A percentile compares a stretch with the other conserved stretches of the same genome.
Conservation (phyloP, 2,797 vertebrate genomes). For the Orientallactaga sibirica region DNA sequence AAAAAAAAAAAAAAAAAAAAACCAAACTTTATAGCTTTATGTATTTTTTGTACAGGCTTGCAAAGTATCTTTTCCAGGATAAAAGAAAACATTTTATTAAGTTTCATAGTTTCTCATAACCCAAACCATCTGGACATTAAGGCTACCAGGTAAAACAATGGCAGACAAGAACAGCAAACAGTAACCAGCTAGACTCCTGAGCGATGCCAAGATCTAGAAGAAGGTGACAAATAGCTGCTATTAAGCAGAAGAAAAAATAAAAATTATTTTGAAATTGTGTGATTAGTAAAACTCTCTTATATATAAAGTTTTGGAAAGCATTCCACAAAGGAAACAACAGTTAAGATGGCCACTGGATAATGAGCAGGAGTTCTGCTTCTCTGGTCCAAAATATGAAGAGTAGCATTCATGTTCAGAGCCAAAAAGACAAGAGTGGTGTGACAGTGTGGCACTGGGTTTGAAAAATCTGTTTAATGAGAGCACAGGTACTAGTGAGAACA, state of each 20-base stretch:
- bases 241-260: neutral
- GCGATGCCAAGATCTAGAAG: neutral
- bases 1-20: neutral
- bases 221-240: neutral
- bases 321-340: neutral
- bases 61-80: neutral
- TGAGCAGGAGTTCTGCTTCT: neutral
- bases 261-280: neutral
- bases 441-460: neutral
- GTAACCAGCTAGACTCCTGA: neutral
- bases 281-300: neutral
- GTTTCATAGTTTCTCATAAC: neutral
- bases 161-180: neutral
- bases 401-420: neutral
- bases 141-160: neutral
- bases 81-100: neutral
- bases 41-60: neutral
- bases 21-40: neutral
- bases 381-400: neutral
- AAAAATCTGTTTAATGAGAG: neutral
- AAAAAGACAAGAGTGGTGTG: neutral
- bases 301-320: neutral
- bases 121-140: neutral
- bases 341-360: neutral
- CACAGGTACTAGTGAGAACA: neutral